These are phyloP conservation scores for Dolichoris vasculosae DNA, from an alignment of 1,140 invertebrate species.

Conservation along the genomic window DNA sequence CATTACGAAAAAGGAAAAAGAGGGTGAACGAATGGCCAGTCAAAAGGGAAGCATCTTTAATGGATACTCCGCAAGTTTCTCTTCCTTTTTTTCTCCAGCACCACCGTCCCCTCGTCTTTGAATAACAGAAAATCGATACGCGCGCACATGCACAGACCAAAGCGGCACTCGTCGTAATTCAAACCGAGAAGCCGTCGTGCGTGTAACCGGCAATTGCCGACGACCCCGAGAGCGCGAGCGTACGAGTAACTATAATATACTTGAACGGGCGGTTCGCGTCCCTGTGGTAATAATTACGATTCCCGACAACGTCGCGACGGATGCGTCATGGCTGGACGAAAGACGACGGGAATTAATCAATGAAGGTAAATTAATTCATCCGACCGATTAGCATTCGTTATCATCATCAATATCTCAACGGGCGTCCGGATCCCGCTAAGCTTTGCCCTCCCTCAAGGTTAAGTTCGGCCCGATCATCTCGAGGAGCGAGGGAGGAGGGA, in stretches of 20 bases:
- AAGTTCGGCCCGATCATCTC: neutral
- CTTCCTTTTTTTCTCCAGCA: neutral
- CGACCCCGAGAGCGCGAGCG: neutral
- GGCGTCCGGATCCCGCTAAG: conserved; percentile 40
- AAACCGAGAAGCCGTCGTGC: neutral
- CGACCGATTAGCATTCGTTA: conserved; percentile 66
- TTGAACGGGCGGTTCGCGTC: neutral
- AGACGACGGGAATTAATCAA: conserved; percentile 49
- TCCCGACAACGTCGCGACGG: conserved; percentile 14
- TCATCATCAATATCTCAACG: conserved; percentile 60
- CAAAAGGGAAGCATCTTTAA: conserved; percentile 52
- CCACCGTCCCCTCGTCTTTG: conserved; percentile 13
- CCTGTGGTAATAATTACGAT: conserved; percentile 40
- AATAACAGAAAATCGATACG: conserved; percentile 53
- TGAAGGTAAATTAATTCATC: conserved; percentile 64
- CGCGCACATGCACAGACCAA: neutral
- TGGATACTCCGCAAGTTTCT: conserved; percentile 41
- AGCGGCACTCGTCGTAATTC: neutral
- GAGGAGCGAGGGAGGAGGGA: neutral
- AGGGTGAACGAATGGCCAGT: neutral
- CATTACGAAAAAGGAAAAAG: conserved; percentile 24
- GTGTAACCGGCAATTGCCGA: conserved; percentile 35
- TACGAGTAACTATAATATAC: conserved; percentile 19
- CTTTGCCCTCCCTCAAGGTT: conserved; percentile 17
- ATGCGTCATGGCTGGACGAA: conserved; percentile 30